These are phyloP conservation scores for Ethmia dodecea DNA, from an alignment of 2,888 invertebrate species.

Conservation along the genomic window DNA sequence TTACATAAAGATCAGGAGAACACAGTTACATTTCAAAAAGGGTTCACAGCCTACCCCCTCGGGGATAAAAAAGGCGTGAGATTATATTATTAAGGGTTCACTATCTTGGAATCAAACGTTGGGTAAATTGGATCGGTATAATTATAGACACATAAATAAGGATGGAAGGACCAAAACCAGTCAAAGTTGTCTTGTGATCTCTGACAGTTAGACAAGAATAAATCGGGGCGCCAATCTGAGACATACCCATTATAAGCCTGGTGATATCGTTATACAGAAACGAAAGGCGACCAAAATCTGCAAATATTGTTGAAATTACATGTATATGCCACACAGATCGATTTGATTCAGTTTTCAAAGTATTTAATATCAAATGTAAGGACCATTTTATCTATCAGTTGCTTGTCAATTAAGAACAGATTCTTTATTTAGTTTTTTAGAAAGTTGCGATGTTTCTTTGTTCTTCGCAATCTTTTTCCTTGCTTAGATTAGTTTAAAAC, in stretches of 20 bases:
- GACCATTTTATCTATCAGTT: no score
- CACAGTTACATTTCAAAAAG: background rate
- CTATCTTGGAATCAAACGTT: background rate
- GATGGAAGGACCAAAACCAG: background rate
- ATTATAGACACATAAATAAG: background rate
- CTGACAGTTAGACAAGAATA: background rate
- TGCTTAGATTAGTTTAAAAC: no score
- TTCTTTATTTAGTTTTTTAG: no score
- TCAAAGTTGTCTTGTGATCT: background rate
- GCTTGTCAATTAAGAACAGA: no score
- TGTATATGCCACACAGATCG: no score
- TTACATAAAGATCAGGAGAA: background rate
- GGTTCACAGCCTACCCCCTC: no score
- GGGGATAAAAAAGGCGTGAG: no score
- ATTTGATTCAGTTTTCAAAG: no score
- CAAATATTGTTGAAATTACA: no score
- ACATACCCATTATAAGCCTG: constrained; percentile 61
- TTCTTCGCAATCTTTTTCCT: no score
- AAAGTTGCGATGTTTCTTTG: no score
- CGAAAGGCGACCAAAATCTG: constrained; percentile 55
- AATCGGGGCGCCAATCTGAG: background rate
- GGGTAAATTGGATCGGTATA: background rate
- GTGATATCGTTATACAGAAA: constrained; percentile 49
- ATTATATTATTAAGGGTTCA: background rate
- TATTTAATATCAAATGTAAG: no score